Base-by-base conservation (phyloP, 1,140 invertebrate species). In the Papilio polytes region DNA sequence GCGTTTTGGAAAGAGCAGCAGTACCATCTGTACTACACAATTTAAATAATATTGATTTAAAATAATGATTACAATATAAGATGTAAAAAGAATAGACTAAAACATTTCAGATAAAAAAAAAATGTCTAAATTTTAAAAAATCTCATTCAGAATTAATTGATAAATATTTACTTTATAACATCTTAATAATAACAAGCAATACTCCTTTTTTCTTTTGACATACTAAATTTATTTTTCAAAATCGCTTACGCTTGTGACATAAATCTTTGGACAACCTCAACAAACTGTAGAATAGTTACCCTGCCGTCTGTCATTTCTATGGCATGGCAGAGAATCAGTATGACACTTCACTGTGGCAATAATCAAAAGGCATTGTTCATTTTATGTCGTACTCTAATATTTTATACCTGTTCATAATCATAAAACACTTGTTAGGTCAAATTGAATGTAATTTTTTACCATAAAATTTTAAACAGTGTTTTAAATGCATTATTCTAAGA, bases 361-460 rank as follows among this genome's bases (percentile, higher is more conserved):
- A 92, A 94, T 94, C 89, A 93, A 84, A 83, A 80, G 66, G 85
- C 83, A 93, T 94, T 93, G 93, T 94, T 90, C 89, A 86, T 88
- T 86, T 92, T 89, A 88, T 90, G 84, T 85, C 82, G 80, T 84
- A 84, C 82, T 66, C 3, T 31, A 66, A 66, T 66, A 22, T 66
- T 66, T 36, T 18, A 31, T 31, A 31, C 63, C 13, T 15, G 63
- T 26, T 15, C 4, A 66, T 8, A 66, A 66, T 66, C 9, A 66
- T 66, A 18, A 66, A 66, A 26, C 26, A 66, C 22, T 66, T 66
- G 22, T 36, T 31, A 66, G 6, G 10, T 26, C 20, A 63, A 59
- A 13, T 63, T 26, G 12, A 41, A 41, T 48, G 3, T 48, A 48
- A 0, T 10, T 13, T 12, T 8, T 41, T 41, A 41, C 36, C 36